Conservation (phyloP, 2,797 vertebrate species). For the Lophius americanus region DNA sequence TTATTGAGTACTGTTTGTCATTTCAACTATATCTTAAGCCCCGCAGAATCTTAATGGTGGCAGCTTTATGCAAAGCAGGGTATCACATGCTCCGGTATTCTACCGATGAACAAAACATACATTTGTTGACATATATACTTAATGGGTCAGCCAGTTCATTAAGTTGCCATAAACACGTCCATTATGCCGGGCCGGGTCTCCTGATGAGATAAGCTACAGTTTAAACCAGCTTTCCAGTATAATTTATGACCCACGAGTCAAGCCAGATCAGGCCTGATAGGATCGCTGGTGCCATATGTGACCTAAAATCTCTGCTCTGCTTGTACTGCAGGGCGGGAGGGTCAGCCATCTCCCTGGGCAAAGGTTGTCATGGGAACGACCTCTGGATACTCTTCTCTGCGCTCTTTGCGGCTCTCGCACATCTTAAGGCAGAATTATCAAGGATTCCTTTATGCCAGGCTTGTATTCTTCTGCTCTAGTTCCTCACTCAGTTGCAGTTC, state of each 20-base stretch:
- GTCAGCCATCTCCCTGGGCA: slow-evolving; percentile 79
- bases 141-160: slow-evolving; percentile 53
- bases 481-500: slow-evolving; percentile 64
- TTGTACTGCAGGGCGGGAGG: slow-evolving; percentile 71
- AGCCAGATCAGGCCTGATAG: slow-evolving; percentile 84
- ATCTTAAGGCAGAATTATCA: slow-evolving; percentile 75
- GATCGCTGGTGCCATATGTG: slow-evolving; percentile 82
- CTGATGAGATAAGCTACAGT: slow-evolving; percentile 65
- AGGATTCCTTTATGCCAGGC: slow-evolving; percentile 75
- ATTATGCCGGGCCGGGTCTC: slow-evolving; percentile 51
- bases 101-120: slow-evolving; percentile 28
- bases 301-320: slow-evolving; percentile 81
- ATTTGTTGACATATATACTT: slow-evolving; percentile 63
- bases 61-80: not conserved
- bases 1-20: too few relatives aligned
- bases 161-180: slow-evolving; percentile 49
- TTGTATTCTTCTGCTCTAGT: slow-evolving; percentile 83
- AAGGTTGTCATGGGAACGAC: slow-evolving; percentile 89
- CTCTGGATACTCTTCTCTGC: slow-evolving; percentile 71
- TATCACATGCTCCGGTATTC: slow-evolving; percentile 15
- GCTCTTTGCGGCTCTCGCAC: slow-evolving; percentile 67
- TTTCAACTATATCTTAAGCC: too few relatives aligned
- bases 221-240: slow-evolving; percentile 75
- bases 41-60: not conserved
- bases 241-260: slow-evolving; percentile 81